Conservation (phyloP, 2,113 vertebrate genomes). For the Cheirogaleus medius region DNA sequence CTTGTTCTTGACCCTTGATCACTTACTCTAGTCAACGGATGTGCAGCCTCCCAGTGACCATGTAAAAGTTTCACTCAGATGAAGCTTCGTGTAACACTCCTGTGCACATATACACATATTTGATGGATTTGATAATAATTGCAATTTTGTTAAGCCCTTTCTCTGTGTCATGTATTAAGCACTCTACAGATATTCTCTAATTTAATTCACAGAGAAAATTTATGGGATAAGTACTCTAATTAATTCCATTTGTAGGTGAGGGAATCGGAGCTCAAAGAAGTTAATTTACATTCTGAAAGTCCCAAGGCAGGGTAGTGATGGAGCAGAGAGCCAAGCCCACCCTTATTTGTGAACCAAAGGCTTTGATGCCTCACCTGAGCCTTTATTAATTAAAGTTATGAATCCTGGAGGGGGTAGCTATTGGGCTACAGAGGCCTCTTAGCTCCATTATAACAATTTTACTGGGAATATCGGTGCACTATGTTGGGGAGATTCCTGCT, state of each 20-base stretch:
- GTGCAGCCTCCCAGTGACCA: neutral
- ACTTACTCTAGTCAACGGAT: neutral
- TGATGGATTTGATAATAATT: neutral
- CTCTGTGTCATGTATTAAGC: neutral
- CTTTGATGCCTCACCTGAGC: fast-evolving
- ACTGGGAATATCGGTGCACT: neutral
- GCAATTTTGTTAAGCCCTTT: neutral
- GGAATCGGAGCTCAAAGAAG: neutral
- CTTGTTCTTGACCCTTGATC: neutral
- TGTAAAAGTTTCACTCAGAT: neutral
- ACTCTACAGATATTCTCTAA: neutral
- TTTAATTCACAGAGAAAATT: neutral
- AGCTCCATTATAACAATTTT: too few relatives aligned
- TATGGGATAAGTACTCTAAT: neutral
- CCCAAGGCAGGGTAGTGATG: neutral
- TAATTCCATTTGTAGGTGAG: neutral
- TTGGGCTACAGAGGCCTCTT: neutral
- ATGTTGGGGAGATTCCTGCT: fast-evolving
- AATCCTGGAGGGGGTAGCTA: neutral
- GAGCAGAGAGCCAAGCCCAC: neutral
- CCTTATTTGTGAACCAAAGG: neutral
- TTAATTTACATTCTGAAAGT: neutral
- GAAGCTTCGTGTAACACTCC: neutral
- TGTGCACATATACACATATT: too few relatives aligned
- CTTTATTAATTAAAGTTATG: too few relatives aligned